phyloP scores from a whole-genome alignment of 2,888 invertebrate genomes.

The Polietes domitor region DNA sequence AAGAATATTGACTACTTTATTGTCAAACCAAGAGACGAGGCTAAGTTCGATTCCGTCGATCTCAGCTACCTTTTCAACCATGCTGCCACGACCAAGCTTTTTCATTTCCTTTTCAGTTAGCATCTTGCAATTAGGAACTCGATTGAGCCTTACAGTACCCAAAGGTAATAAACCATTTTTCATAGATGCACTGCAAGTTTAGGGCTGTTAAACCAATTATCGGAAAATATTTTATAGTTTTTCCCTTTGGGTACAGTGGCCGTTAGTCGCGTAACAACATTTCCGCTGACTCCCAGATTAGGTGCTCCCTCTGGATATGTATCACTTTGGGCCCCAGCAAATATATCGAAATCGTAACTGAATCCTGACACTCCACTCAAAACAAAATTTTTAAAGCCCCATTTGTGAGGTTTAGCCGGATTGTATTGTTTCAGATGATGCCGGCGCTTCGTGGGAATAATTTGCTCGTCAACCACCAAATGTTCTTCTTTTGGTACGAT shows the following conservation, averaged over 20 bases:
- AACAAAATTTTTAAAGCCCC: slow-evolving; percentile 75
- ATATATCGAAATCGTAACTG: slow-evolving; percentile 76
- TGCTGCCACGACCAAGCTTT: slow-evolving; percentile 56
- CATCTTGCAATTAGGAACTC: slow-evolving; percentile 49
- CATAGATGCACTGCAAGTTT: slow-evolving; percentile 47
- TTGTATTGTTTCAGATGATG: slow-evolving; percentile 72
- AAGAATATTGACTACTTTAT: slow-evolving; percentile 59
- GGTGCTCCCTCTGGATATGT: slow-evolving; percentile 68
- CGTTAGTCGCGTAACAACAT: slow-evolving; percentile 57
- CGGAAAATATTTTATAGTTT: slow-evolving; percentile 47
- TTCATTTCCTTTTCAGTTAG: slow-evolving; percentile 61
- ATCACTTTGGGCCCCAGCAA: slow-evolving; percentile 60
- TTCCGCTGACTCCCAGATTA: slow-evolving; percentile 66
- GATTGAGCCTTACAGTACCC: slow-evolving; percentile 52
- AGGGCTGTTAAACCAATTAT: slow-evolving; percentile 58
- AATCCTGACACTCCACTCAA: slow-evolving; percentile 76
- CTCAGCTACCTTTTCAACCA: slow-evolving; percentile 47
- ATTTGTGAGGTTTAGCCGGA: no score
- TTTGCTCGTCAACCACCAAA: slow-evolving; percentile 61
- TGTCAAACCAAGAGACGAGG: slow-evolving; percentile 63
- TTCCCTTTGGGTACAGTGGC: slow-evolving; percentile 24
- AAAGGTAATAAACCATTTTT: slow-evolving; percentile 46
- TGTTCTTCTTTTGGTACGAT: slow-evolving; percentile 62
- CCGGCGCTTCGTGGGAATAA: slow-evolving; percentile 57
- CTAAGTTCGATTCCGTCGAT: slow-evolving; percentile 56